phyloP scores from a whole-genome alignment of 2,888 invertebrate genomes.

The Julus scanicus region DNA sequence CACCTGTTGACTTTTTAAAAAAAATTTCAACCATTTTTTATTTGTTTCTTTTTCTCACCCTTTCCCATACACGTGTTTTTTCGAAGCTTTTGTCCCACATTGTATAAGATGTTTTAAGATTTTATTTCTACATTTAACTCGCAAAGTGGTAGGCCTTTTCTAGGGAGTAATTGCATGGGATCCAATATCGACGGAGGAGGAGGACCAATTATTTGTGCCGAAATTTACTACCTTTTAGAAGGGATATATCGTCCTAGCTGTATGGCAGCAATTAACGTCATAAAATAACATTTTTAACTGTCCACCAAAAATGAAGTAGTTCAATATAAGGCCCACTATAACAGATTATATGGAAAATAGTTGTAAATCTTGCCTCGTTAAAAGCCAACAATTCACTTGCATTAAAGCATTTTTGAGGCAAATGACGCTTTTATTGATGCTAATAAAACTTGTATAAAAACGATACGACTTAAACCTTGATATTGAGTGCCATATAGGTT shows the following conservation, averaged over 20 bases:
- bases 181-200: neutral
- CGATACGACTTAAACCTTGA: conserved; percentile 34
- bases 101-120: neutral
- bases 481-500: conserved; percentile 38
- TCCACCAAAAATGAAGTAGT: conserved; percentile 35
- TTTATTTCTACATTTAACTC: neutral
- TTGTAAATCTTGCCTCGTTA: conserved; percentile 39
- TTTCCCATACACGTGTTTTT: neutral
- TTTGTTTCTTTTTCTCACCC: neutral
- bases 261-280: conserved; percentile 39
- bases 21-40: neutral
- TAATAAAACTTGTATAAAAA: neutral
- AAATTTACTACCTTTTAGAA: conserved; percentile 35
- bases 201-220: conserved; percentile 37
- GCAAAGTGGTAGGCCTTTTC: conserved; percentile 27
- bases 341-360: conserved; percentile 39
- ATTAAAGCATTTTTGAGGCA: conserved; percentile 39
- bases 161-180: conserved; percentile 24
- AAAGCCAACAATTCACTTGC: conserved; percentile 36
- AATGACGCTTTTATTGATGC: conserved; percentile 38
- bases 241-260: conserved; percentile 13
- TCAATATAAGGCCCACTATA: conserved; percentile 30
- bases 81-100: neutral
- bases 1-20: neutral
- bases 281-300: conserved; percentile 42